Evolutionary conservation across 2,888 invertebrate species (phyloP).

Genomic region (Torymus aiolomorphi): DNA sequence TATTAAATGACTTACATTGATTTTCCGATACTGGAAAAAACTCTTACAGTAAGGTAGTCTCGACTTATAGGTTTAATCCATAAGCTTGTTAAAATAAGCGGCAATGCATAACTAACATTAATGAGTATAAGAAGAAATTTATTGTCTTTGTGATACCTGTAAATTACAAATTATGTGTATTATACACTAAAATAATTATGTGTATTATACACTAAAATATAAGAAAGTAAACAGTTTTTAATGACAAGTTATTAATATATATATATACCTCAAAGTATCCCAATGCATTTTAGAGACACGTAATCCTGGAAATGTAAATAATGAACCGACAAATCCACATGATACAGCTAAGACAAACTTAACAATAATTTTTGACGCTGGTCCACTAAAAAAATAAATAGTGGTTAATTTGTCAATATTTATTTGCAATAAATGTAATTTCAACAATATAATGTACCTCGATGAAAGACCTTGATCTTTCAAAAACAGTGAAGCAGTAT

Average conservation of each 20-base stretch:
- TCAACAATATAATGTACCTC: conserved; percentile 77
- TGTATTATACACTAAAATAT: no score
- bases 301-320: conserved; percentile 97
- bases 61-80: conserved; percentile 94
- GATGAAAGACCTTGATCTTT: conserved; percentile 89
- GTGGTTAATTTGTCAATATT: not conserved
- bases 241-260: not conserved
- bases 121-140: conserved; percentile 82
- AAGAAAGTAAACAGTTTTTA: no score
- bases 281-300: conserved; percentile 94
- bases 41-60: conserved; percentile 86
- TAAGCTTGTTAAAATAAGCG: conserved; percentile 88
- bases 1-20: conserved; percentile 83
- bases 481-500: conserved; percentile 89
- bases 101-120: conserved; percentile 91
- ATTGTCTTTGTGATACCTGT: conserved; percentile 83
- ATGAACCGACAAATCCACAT: conserved; percentile 90
- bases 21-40: conserved; percentile 86
- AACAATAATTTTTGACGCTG: conserved; percentile 92
- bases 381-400: conserved; percentile 81
- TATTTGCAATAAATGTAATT: no score
- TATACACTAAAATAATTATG: no score
- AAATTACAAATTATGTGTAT: conserved; percentile 67
- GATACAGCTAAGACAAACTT: conserved; percentile 91
- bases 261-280: conserved; percentile 85